Evolutionary conservation across 2,888 invertebrate species (phyloP).

Genomic region (Pycnomerus fuliginosus): DNA sequence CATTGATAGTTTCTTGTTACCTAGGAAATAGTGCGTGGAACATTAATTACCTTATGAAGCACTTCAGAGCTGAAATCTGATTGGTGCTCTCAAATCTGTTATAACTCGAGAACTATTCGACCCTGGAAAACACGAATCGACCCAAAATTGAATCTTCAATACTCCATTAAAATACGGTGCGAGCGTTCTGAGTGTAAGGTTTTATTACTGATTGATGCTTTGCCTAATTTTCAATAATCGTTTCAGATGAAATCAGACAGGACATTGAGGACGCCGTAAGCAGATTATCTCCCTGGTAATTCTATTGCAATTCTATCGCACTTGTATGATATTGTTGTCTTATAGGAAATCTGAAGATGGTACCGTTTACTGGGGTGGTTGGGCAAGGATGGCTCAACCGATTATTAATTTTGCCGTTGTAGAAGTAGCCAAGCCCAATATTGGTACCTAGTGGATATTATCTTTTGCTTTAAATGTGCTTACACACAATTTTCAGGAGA

Average conservation of each 20-base stretch:
- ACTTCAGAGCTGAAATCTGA: too few species aligned
- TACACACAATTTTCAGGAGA: constrained; percentile 62
- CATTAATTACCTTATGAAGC: too few species aligned
- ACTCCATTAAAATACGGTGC: too few species aligned
- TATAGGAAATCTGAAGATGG: constrained; percentile 82
- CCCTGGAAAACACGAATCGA: too few species aligned
- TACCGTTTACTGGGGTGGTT: constrained; percentile 89
- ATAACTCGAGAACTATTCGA: too few species aligned
- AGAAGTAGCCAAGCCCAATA: constrained; percentile 90
- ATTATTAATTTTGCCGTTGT: constrained; percentile 91
- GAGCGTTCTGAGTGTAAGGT: too few species aligned
- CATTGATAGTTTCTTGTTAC: too few species aligned
- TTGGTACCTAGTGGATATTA: constrained; percentile 49
- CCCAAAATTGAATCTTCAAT: too few species aligned
- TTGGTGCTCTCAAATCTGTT: too few species aligned
- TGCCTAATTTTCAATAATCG: background rate
- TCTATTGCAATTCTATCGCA: constrained; percentile 19
- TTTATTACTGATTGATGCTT: constrained; percentile 27
- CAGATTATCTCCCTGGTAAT: constrained; percentile 90
- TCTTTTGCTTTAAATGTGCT: constrained; percentile 6
- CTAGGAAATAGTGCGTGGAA: too few species aligned
- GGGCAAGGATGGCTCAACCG: constrained; percentile 98
- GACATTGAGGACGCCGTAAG: constrained; percentile 97
- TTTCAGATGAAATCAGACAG: constrained; percentile 92
- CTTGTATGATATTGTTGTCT: too few species aligned